Evolutionary conservation across 1,140 invertebrate genomes (phyloP), one percentile per base, ranked within the genome.

Genomic region (Drosophila mojavensis): DNA sequence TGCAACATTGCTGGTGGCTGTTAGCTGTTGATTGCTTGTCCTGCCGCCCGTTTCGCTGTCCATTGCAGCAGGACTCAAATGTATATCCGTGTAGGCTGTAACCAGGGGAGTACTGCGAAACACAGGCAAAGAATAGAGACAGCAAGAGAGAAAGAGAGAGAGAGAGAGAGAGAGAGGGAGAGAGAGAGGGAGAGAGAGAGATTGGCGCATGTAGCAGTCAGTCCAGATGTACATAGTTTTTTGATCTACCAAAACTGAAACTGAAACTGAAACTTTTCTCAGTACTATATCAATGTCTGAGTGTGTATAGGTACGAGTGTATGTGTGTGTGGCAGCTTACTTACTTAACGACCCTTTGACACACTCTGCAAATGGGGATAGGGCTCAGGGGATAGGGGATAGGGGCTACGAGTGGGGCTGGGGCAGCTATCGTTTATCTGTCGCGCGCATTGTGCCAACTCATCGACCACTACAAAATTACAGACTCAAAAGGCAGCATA

Each of bases 311-410:
- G 5, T 60, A 17, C 30, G 13, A 39, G 41, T 72, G 41, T 71
- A 36, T 45, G 36, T 58, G 45, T 80, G 73, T 68, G 33, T 61
- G 72, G 75, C 71, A 79, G 66, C 75, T 78, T 66, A 68, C 64
- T 81, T 73, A 86, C 62, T 82, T 88, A 86, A 72, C 83, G 79
- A 86, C 65, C 83, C 82, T 79, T 86, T 82, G 84, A 88, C 72
- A 82, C 61, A 77, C 72, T 82, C 68, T 26, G 28, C 28, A 41
- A 62, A 45, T 24, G 30, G n/a, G 28, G 5, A 17, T 6, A 11
- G 13, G 24, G 43, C n/a, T 30, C 5, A 24, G 20, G 1, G 20
- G 20, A 24, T 15, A 26, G n/a, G 15, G 26, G 5, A 11, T 5
- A 1, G 26, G 43, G 58, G 26, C 41, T 43, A 24, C 26, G 17